Base-by-base conservation (phyloP, 2,888 invertebrate species). In the Oxyteleia sp. region DNA sequence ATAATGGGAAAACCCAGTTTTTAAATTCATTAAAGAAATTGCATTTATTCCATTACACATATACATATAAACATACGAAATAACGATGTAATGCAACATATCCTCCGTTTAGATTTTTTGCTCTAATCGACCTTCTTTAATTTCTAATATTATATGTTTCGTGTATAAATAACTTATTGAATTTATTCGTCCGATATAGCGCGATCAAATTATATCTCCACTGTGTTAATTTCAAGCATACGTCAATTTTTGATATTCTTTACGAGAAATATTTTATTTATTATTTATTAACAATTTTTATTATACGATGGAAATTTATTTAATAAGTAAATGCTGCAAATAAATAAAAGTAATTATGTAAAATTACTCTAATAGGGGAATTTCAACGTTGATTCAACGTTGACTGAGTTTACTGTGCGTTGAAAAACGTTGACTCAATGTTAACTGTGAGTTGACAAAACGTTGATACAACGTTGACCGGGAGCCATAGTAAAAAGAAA, bases 91-190 rank as follows among this genome's bases (percentile, higher is more conserved):
- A 32, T 10, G 32, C 32, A 8, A 8, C 32, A 32, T 32, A 8
- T 32, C 1, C 1, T 7, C 4, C 18, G 20, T 20, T 20, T 8
- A 32, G 20, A 20, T 57, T 57, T 57, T 57, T 61, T 45, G 13
- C 16, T 23, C 11, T 15, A 43, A 43, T 43, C 59, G 59, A 59
- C 59, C 59, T 59, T 59, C 43, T 59, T 59, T 59, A 59, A 59
- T 59, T 59, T 59, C 59, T 59, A 59, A 41, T 43, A 43, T 59
- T 59, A 59, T 43, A 59, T 43, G 13, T 43, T 59, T 59, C 26
- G 20, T 5, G 13, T 59, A 59, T 59, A 59, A 59, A 59, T 59
- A 59, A 59, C 59, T 59, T 59, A 59, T 59, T 26, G 59, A 59
- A 59, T 59, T 59, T 59, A 59, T 23, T 26, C 41, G 43, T 59